These are phyloP conservation scores for Eristalis intricaria DNA, from an alignment of 2,888 invertebrate genomes.

Conservation along the genomic window DNA sequence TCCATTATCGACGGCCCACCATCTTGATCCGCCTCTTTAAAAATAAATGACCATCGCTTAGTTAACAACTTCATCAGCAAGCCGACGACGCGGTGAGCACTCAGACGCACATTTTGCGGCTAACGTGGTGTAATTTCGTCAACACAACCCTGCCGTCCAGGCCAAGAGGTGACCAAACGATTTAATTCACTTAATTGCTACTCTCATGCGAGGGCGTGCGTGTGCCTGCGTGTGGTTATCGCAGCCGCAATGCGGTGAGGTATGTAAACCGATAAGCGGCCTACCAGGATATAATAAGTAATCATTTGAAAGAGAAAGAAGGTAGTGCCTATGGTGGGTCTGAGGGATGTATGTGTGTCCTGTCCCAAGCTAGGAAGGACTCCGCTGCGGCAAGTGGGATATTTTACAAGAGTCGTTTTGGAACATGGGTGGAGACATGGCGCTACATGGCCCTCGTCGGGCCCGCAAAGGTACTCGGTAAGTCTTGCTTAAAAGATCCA, in stretches of 20 bases:
- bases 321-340: too few species aligned
- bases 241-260: background rate
- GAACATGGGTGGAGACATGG: too few species aligned
- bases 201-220: background rate
- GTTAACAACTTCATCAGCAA: background rate
- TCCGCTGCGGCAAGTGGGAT: too few species aligned
- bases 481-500: too few species aligned
- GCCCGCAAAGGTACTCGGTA: too few species aligned
- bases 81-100: background rate
- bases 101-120: background rate
- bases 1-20: conserved; percentile 32
- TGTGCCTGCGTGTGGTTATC: background rate
- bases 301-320: too few species aligned
- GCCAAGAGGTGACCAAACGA: background rate
- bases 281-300: background rate
- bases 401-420: too few species aligned
- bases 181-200: background rate
- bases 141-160: background rate
- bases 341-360: too few species aligned
- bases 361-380: too few species aligned
- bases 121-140: background rate
- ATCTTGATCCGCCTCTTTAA: background rate
- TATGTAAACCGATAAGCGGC: background rate
- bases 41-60: background rate
- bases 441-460: too few species aligned